These are phyloP conservation scores for Montipora efflorescens DNA, from an alignment of 64 coral and sea anemone genomes.

Conservation along the genomic window DNA sequence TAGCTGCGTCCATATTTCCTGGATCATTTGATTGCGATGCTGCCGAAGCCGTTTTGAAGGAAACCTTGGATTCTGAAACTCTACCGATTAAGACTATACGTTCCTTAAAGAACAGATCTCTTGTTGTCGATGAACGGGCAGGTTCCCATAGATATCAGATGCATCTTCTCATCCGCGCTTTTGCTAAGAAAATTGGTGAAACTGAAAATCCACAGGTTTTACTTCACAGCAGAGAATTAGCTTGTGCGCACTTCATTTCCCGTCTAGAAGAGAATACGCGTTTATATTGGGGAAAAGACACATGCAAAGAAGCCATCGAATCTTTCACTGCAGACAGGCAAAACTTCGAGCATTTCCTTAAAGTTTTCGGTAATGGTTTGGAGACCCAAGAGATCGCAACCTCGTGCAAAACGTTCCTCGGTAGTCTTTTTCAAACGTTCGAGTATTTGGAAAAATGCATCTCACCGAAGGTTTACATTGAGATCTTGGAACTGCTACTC, in stretches of 20 bases:
- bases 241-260: slow-evolving; percentile 29
- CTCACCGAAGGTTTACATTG: too few relatives aligned
- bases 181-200: background rate
- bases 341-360: too few relatives aligned
- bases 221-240: background rate
- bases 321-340: too few relatives aligned
- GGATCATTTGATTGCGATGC: background rate
- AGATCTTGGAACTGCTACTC: too few relatives aligned
- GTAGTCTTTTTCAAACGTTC: too few relatives aligned
- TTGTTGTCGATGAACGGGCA: background rate
- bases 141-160: background rate
- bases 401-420: too few relatives aligned
- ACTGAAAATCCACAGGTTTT: background rate
- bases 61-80: background rate
- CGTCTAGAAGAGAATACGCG: background rate
- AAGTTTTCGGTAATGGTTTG: too few relatives aligned
- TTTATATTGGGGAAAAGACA: slow-evolving; percentile 18
- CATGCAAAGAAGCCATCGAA: too few relatives aligned
- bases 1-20: background rate
- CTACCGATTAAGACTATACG: background rate
- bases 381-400: too few relatives aligned
- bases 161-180: background rate
- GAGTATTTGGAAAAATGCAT: too few relatives aligned
- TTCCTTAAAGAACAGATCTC: background rate
- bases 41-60: background rate